Conservation (phyloP, 2,888 invertebrate genomes). For the Protodeltote pygarga region DNA sequence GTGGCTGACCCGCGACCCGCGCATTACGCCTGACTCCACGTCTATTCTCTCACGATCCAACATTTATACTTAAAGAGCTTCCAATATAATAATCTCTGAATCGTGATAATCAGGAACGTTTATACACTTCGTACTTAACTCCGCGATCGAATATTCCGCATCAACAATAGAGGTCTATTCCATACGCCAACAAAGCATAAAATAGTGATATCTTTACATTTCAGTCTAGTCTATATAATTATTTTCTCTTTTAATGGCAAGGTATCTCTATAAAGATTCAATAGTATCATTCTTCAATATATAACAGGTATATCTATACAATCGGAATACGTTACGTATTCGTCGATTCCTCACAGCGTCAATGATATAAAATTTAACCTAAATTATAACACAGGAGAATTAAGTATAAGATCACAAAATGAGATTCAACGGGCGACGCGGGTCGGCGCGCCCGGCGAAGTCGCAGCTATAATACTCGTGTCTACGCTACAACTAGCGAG, state of each 20-base stretch:
- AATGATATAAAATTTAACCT: slow-evolving; percentile 87
- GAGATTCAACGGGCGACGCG: slow-evolving; percentile 83
- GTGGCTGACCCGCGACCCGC: too few relatives aligned
- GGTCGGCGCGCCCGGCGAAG: slow-evolving; percentile 77
- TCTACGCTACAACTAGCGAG: slow-evolving; percentile 84
- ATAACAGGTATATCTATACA: slow-evolving; percentile 85
- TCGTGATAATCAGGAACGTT: slow-evolving; percentile 77
- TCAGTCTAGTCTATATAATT: slow-evolving; percentile 87
- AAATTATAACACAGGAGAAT: slow-evolving; percentile 87
- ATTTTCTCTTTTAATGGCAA: slow-evolving; percentile 84
- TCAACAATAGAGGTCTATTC: slow-evolving; percentile 81
- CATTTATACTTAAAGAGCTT: slow-evolving; percentile 75
- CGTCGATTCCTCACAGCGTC: slow-evolving; percentile 85
- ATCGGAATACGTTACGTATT: slow-evolving; percentile 82
- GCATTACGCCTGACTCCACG: slow-evolving; percentile 55
- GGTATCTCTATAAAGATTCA: slow-evolving; percentile 86
- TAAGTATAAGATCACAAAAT: slow-evolving; percentile 88
- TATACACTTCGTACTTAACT: slow-evolving; percentile 67
- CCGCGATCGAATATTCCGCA: slow-evolving; percentile 72
- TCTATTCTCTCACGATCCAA: slow-evolving; percentile 67
- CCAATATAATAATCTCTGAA: slow-evolving; percentile 71
- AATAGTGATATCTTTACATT: slow-evolving; percentile 87
- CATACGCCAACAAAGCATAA: slow-evolving; percentile 86
- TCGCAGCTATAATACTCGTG: slow-evolving; percentile 83
- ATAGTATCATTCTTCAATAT: slow-evolving; percentile 84